Percentiles rank a stretch among this genome's conserved stretches.
Conservation (phyloP, 2,797 vertebrate species). For the Hydrolagus colliei region DNA sequence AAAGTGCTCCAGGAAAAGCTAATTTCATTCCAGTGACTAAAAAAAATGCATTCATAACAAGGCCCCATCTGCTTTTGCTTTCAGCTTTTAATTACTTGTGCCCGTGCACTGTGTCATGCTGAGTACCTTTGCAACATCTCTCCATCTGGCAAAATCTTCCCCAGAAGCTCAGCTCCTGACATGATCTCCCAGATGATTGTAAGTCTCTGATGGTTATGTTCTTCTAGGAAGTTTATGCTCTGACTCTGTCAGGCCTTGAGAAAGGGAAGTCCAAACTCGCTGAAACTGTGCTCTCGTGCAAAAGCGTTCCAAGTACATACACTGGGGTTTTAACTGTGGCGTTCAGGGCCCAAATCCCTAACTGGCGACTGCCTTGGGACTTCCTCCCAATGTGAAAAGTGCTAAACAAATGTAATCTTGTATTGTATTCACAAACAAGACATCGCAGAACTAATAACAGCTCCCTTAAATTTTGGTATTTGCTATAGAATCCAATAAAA, state of each 20-base stretch:
- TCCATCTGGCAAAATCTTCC: background rate
- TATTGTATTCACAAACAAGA: too few species aligned
- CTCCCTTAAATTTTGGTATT: too few species aligned
- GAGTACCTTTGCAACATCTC: background rate
- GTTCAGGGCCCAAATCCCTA: too few species aligned
- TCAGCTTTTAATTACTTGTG: background rate
- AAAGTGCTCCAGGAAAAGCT: background rate
- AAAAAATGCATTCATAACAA: slow-evolving; percentile 8
- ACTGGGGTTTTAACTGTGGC: too few species aligned
- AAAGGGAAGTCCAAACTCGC: background rate
- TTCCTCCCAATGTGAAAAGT: too few species aligned
- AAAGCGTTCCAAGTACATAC: background rate
- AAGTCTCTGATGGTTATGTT: background rate
- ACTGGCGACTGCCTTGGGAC: too few species aligned
- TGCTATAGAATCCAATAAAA: too few species aligned
- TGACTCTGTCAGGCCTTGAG: background rate
- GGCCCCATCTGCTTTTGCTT: background rate
- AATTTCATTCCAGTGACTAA: background rate
- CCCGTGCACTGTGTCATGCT: background rate
- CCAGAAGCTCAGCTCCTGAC: background rate
- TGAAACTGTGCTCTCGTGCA: slow-evolving; percentile 9
- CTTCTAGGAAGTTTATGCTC: background rate
- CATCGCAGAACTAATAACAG: too few species aligned
- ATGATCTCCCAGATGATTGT: background rate
- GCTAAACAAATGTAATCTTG: too few species aligned